Percentiles rank a stretch among this genome's conserved stretches.
These are phyloP conservation scores for Phortica okadai DNA, from an alignment of 2,888 invertebrate species.

Conservation along the genomic window DNA sequence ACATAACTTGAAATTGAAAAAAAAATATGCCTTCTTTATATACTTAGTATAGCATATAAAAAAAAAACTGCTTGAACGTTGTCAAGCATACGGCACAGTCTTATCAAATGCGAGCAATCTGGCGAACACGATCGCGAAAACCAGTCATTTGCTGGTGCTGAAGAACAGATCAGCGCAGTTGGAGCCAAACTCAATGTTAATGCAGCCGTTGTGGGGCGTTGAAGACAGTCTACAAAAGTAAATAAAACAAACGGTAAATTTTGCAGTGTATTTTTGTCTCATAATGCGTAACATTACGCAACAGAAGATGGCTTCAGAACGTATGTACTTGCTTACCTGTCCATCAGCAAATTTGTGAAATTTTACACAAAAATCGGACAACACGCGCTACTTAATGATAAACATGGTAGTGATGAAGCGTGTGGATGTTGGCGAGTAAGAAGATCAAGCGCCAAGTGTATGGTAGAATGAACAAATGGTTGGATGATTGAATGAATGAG, in stretches of 20 bases:
- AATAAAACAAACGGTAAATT: constrained; percentile 54
- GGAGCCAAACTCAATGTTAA: not conserved
- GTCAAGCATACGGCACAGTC: not conserved
- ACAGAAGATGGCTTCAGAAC: not conserved
- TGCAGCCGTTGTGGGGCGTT: not conserved
- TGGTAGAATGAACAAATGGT: not conserved
- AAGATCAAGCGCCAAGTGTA: not conserved
- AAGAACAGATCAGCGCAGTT: not conserved
- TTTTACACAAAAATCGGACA: constrained; percentile 59
- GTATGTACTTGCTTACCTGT: too few species aligned
- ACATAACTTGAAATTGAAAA: too few species aligned
- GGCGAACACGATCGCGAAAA: not conserved
- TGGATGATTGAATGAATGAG: not conserved
- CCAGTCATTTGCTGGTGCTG: not conserved
- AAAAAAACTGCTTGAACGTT: too few species aligned
- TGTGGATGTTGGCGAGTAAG: constrained; percentile 25
- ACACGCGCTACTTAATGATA: constrained; percentile 61
- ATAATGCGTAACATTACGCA: not conserved
- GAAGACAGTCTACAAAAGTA: constrained; percentile 46
- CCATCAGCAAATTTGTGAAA: constrained; percentile 63
- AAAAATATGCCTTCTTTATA: too few species aligned
- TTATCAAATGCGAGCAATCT: constrained; percentile 5
- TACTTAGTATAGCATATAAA: too few species aligned
- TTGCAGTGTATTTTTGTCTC: constrained; percentile 29
- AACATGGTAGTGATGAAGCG: constrained; percentile 45